phyloP scores from a whole-genome alignment of 2,888 invertebrate species.

The Stenotaenia linearis region DNA sequence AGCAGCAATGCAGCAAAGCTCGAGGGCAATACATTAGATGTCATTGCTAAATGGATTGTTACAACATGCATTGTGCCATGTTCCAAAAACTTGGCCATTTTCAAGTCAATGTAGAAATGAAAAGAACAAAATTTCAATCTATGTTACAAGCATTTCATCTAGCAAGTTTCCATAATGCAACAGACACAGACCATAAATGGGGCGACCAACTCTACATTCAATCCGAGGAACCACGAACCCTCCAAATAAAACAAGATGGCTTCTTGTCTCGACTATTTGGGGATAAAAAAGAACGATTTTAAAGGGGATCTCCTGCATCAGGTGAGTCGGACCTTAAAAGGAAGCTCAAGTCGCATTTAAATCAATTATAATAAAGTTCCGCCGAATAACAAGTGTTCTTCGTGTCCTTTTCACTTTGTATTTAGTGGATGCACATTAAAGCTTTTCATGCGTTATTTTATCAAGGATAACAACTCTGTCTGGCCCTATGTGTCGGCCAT shows the following conservation, averaged over 20 bases:
- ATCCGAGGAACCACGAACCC: neutral
- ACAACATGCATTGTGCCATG: too few relatives aligned
- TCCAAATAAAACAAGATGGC: neutral
- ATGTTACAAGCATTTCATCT: neutral
- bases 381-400: neutral
- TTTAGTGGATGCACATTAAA: constrained; percentile 10
- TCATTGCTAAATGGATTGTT: too few relatives aligned
- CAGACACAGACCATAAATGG: neutral
- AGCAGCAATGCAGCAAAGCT: too few relatives aligned
- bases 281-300: neutral
- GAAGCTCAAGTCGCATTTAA: neutral
- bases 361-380: neutral
- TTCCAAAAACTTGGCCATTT: too few relatives aligned
- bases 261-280: neutral
- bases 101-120: neutral
- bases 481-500: constrained; percentile 1
- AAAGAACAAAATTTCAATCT: neutral
- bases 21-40: too few relatives aligned
- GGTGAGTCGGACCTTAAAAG: neutral
- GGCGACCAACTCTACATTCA: neutral
- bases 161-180: neutral
- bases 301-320: neutral
- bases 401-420: constrained; percentile 17
- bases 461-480: neutral
- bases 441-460: constrained; percentile 11